phyloP scores from a whole-genome alignment of 1,140 invertebrate species.

The Drosophila takahashii region DNA sequence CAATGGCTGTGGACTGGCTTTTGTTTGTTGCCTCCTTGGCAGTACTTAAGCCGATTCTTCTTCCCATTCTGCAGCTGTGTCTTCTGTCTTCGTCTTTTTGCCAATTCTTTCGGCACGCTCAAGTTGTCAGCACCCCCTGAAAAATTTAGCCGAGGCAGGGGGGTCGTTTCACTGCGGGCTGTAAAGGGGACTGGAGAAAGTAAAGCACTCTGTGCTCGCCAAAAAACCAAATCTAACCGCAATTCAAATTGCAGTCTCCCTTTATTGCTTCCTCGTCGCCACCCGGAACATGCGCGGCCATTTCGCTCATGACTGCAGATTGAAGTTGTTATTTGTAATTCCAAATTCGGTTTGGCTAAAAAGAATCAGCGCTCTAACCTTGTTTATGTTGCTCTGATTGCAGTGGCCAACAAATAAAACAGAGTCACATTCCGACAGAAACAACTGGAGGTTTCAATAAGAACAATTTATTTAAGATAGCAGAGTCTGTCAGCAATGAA shows the following conservation, averaged over 20 bases:
- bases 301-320: constrained; percentile 71
- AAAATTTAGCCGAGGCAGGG: constrained; percentile 9
- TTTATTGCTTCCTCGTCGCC: constrained; percentile 43
- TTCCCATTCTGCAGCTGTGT: constrained; percentile 33
- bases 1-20: constrained; percentile 74
- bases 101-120: constrained; percentile 74
- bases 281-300: constrained; percentile 47
- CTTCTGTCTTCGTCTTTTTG: constrained; percentile 52
- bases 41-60: constrained; percentile 78
- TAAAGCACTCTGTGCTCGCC: constrained; percentile 3
- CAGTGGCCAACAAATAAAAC: constrained; percentile 3
- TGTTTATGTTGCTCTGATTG: constrained; percentile 42
- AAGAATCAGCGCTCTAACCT: constrained; percentile 38
- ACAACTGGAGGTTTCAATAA: neutral
- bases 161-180: neutral
- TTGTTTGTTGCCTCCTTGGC: constrained; percentile 74
- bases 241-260: constrained; percentile 76
- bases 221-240: constrained; percentile 57
- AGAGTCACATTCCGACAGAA: neutral
- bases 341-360: constrained; percentile 49
- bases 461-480: neutral
- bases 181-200: neutral
- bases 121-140: constrained; percentile 64
- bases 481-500: too few species aligned
- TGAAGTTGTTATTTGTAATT: constrained; percentile 75